phyloP scores from a whole-genome alignment of 2,113 vertebrate genomes.

The Callospermophilus lateralis region DNA sequence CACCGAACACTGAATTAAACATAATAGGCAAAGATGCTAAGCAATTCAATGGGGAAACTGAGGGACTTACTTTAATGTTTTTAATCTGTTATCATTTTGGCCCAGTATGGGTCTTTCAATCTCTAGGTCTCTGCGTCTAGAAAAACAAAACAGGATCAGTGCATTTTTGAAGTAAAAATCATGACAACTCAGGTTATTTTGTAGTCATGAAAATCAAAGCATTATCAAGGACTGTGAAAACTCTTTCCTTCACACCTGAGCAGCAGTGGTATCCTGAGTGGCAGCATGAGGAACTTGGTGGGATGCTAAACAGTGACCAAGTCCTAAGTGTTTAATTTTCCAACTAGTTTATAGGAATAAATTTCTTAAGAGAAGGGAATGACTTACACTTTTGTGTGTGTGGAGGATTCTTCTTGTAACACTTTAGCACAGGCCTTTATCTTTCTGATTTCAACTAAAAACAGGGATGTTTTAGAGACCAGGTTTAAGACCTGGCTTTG shows the following conservation, averaged over 20 bases:
- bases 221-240: neutral
- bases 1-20: neutral
- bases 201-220: neutral
- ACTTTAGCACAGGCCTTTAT: neutral
- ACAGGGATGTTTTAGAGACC: neutral
- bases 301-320: neutral
- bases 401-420: neutral
- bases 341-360: conserved; percentile 26
- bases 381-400: neutral
- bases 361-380: conserved; percentile 23
- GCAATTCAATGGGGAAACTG: neutral
- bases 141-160: conserved; percentile 76
- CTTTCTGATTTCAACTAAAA: conserved; percentile 55
- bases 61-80: conserved; percentile 94
- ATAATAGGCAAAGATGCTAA: neutral
- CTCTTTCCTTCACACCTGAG: neutral
- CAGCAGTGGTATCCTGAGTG: neutral
- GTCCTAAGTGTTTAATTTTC: conserved; percentile 25
- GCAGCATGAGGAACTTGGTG: neutral
- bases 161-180: neutral
- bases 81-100: conserved; percentile 91
- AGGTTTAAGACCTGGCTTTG: neutral
- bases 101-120: conserved; percentile 95
- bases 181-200: conserved; percentile 13
- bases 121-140: conserved; percentile 95